A percentile compares a stretch with the other conserved stretches of the same genome.
These are phyloP conservation scores for Geotrupes spiniger DNA, from an alignment of 2,888 invertebrate species.

Conservation along the genomic window DNA sequence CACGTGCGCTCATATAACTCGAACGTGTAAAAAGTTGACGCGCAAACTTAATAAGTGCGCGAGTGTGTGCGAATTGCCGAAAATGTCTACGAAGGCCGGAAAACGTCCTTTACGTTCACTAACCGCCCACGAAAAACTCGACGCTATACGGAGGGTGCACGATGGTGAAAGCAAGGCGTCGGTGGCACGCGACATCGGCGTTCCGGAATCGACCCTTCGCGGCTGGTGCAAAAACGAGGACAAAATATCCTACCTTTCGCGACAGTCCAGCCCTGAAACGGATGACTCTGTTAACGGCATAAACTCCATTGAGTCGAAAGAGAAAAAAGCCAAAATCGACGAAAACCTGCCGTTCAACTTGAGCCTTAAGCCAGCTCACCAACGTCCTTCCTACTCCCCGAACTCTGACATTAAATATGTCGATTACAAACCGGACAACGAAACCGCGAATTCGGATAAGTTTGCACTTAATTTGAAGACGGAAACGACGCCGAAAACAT, in stretches of 20 bases:
- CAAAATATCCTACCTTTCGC: conserved; percentile 68
- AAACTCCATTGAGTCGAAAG: conserved; percentile 32
- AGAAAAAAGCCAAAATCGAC: conserved; percentile 34
- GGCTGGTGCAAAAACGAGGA: conserved; percentile 89
- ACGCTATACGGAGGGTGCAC: conserved; percentile 78
- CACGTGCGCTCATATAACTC: conserved; percentile 33
- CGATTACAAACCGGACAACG: conserved; percentile 17
- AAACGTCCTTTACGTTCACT: conserved; percentile 65
- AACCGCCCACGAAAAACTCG: conserved; percentile 74
- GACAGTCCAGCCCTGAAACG: conserved; percentile 70
- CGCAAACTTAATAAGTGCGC: conserved; percentile 15
- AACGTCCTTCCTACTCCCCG: conserved; percentile 23
- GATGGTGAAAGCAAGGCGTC: conserved; percentile 84
- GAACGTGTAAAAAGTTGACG: conserved; percentile 29
- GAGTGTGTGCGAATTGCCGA: conserved; percentile 11
- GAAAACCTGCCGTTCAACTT: conserved; percentile 42
- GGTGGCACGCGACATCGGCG: conserved; percentile 80
- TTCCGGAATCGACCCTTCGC: conserved; percentile 80
- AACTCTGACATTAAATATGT: conserved; percentile 14
- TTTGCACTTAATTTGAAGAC: conserved; percentile 24
- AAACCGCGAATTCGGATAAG: conserved; percentile 26
- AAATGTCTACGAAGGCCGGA: conserved; percentile 64
- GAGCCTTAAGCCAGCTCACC: conserved; percentile 32
- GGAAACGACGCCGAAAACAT: conserved; percentile 15
- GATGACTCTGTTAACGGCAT: conserved; percentile 56